Base-by-base conservation (phyloP, 2,113 vertebrate species). In the Vidua chalybeata region DNA sequence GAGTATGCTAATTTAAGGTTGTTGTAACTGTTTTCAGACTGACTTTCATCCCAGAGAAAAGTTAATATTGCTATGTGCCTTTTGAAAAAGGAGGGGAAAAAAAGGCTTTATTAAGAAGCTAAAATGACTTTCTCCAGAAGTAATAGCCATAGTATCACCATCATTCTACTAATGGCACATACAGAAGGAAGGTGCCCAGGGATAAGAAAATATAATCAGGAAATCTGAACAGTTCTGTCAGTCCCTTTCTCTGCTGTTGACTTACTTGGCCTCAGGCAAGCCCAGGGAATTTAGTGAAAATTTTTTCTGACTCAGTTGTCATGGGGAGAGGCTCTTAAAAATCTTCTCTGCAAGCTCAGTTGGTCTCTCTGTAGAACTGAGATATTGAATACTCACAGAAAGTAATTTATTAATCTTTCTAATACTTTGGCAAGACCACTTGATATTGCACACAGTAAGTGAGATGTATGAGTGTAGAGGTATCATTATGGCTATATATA, bases 1-100 rank as follows among this genome's bases (percentile, higher is more conserved):
- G 41, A 3, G 6, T 68, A 64, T 73, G 48, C 72, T 95, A 94
- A 94, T 94, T 88, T 90, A 81, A 93, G 68, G 64, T 48, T 62
- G 22, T 73, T 62, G 35, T 63, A 92, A 46, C 46, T 11, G 2
- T 88, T 41, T 41, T 59, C 51, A 87, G 79, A 26, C 56, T 41
- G 80, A 92, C 59, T 67, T 93, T 93, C 37, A 88, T 83, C 33
- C 68, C 56, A 74, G 30, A 33, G 68, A 90, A 46, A 84, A 80
- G 49, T 81, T 96, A 81, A 51, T 77, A 84, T 45, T 77, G 63
- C 33, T 84, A 41, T 31, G 48, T 28, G 46, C 21, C 39, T 88
- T 90, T 52, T 20, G 46, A 20, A 14, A 30, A 41, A 37, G 37
- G 54, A 54, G 31, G 2, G 2, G 2, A 2, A 7, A 16, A 30